phyloP scores from a whole-genome alignment of 2,797 vertebrate species.

The Platalea minor region DNA sequence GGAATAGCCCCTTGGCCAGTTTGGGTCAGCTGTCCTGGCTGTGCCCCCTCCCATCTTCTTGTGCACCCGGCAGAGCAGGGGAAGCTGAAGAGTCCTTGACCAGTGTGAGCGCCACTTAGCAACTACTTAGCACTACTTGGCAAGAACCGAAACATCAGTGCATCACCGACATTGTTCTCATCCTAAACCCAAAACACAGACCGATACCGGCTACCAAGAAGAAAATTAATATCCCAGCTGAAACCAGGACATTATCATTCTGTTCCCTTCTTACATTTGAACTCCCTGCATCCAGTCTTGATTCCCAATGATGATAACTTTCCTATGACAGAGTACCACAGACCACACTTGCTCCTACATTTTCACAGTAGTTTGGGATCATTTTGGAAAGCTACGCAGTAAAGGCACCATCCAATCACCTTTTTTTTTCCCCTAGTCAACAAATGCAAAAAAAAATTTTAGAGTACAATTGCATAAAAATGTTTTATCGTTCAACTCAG shows the following conservation, averaged over 20 bases:
- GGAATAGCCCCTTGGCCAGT: too few relatives aligned
- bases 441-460: background rate
- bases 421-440: background rate
- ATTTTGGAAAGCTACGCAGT: background rate
- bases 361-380: background rate
- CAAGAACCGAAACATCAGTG: too few relatives aligned
- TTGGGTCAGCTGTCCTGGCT: too few relatives aligned
- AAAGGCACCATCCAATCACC: background rate
- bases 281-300: background rate
- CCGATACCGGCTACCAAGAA: too few relatives aligned
- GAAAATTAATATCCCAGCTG: too few relatives aligned
- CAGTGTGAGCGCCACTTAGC: too few relatives aligned
- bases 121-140: too few relatives aligned
- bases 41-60: too few relatives aligned
- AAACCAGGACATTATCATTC: background rate
- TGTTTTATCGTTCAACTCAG: background rate
- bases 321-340: background rate
- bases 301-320: background rate
- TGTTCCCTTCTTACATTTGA: background rate
- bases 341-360: background rate
- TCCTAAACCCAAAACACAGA: too few relatives aligned
- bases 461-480: background rate
- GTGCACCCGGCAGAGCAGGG: too few relatives aligned
- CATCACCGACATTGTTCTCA: too few relatives aligned
- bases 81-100: too few relatives aligned